Percentiles rank a stretch among this genome's conserved stretches.
Evolutionary conservation across 1,140 invertebrate genomes (phyloP).

Genomic region (Tetranychus urticae): DNA sequence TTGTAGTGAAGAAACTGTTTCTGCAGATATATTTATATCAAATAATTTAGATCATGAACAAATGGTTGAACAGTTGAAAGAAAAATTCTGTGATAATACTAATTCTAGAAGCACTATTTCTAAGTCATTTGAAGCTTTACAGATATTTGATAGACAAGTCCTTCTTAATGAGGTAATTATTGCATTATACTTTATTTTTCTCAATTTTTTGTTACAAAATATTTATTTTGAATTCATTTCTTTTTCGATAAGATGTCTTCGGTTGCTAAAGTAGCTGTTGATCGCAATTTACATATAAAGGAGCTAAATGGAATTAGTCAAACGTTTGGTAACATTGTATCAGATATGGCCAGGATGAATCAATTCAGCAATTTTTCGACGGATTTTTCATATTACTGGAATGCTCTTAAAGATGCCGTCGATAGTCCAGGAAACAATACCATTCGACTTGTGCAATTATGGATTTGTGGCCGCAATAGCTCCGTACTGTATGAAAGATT

Average conservation of each 20-base stretch:
- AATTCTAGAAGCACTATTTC: not conserved
- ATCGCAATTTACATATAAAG: not conserved
- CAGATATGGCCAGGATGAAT: not conserved
- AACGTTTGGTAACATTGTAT: not conserved
- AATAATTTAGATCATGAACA: too few relatives aligned
- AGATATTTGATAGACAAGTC: not conserved
- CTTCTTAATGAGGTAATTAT: not conserved
- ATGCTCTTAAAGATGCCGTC: not conserved
- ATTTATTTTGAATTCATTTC: not conserved
- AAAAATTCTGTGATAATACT: not conserved
- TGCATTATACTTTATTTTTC: too few relatives aligned
- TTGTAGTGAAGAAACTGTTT: not conserved
- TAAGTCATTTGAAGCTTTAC: not conserved
- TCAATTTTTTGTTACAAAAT: not conserved
- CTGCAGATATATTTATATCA: too few relatives aligned
- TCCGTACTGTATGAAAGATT: conserved; percentile 12
- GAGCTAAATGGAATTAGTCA: not conserved
- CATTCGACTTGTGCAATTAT: conserved; percentile 10
- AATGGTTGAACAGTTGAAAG: too few relatives aligned
- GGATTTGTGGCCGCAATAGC: conserved; percentile 13
- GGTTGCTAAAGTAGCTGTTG: not conserved
- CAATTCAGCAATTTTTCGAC: not conserved
- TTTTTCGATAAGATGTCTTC: not conserved
- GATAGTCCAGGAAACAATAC: conserved; percentile 9
- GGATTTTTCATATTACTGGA: not conserved